A percentile compares a stretch with the other conserved stretches of the same genome.
These are phyloP conservation scores for Gadopsis bispinosus DNA, from an alignment of 2,797 vertebrate genomes.

Conservation along the genomic window DNA sequence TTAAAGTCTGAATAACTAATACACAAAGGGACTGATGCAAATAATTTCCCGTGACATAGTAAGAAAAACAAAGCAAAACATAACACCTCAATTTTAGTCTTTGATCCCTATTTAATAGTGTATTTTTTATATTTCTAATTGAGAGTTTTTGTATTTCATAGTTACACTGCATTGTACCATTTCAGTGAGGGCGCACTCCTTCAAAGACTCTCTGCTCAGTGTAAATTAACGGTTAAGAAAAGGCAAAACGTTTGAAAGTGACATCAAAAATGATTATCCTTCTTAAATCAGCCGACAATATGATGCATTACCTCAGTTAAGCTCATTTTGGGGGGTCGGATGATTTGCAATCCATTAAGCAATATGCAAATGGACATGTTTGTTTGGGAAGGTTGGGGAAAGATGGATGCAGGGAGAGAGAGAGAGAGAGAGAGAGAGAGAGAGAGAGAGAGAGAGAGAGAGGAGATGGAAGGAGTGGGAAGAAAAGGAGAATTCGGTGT, in stretches of 20 bases:
- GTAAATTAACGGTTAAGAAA: conserved; percentile 35
- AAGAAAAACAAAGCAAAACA: not conserved
- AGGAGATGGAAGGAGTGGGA: conserved; percentile 14
- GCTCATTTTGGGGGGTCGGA: conserved; percentile 63
- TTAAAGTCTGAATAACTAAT: not conserved
- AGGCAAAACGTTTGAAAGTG: conserved; percentile 46
- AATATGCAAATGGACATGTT: conserved; percentile 81
- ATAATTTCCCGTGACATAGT: not conserved
- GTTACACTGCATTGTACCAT: conserved; percentile 11
- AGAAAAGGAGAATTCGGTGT: conserved; percentile 60
- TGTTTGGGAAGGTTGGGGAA: conserved; percentile 70
- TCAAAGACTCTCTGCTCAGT: conserved; percentile 16
- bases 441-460: not conserved
- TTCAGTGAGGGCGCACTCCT: conserved; percentile 4
- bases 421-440: conserved; percentile 13
- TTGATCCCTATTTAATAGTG: not conserved
- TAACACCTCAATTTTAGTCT: no score
- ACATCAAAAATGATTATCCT: conserved; percentile 63
- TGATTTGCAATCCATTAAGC: conserved; percentile 81
- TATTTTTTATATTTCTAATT: no score
- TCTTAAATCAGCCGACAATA: conserved; percentile 66
- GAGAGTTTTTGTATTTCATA: not conserved
- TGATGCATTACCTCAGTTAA: conserved; percentile 80
- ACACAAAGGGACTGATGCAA: not conserved
- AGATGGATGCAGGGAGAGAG: conserved; percentile 30